These are phyloP conservation scores for Ganaspis sp. DNA, from an alignment of 1,140 invertebrate genomes.

Conservation along the genomic window DNA sequence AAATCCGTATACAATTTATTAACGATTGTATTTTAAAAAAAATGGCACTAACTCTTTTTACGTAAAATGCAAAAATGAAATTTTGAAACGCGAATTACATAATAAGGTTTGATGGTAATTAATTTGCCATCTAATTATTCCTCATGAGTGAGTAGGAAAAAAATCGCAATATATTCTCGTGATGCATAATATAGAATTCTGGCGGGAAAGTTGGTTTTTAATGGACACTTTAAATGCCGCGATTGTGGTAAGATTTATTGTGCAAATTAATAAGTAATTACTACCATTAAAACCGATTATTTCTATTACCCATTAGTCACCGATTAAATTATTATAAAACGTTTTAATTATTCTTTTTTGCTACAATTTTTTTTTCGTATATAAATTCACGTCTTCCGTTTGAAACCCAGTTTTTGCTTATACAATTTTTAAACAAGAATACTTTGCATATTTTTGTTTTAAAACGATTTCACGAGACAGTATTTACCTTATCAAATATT, in stretches of 20 bases:
- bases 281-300: background rate
- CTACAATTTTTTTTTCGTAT: too few species aligned
- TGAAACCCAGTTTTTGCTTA: too few species aligned
- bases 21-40: background rate
- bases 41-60: background rate
- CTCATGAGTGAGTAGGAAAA: background rate
- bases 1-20: background rate
- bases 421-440: too few species aligned
- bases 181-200: background rate
- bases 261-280: background rate
- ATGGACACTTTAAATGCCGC: background rate
- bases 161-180: background rate
- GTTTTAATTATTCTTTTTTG: too few species aligned
- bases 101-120: background rate
- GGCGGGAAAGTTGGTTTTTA: constrained; percentile 2
- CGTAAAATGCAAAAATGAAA: background rate
- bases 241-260: background rate
- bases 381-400: too few species aligned
- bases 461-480: too few species aligned
- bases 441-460: too few species aligned
- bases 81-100: background rate
- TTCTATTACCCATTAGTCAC: too few species aligned
- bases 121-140: background rate
- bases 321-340: too few species aligned
- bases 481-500: too few species aligned